phyloP scores from a whole-genome alignment of 2,113 vertebrate genomes.

The Hyperopisus bebe region DNA sequence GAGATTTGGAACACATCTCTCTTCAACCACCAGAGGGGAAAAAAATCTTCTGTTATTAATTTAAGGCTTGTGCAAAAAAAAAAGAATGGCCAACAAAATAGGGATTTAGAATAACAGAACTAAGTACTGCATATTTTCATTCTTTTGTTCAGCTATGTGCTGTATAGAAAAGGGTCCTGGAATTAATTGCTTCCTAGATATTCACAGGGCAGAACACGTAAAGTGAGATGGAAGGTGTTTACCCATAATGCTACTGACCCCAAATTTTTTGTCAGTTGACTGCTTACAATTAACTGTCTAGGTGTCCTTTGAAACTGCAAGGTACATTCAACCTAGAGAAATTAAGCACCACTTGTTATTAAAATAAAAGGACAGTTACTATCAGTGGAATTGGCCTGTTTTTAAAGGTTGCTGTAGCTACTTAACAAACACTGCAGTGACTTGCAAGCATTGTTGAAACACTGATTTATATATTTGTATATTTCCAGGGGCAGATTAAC shows the following conservation, averaged over 20 bases:
- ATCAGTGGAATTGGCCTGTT: background rate
- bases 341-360: background rate
- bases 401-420: background rate
- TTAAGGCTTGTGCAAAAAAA: background rate
- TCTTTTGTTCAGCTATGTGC: background rate
- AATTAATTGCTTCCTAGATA: background rate
- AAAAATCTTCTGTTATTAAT: background rate
- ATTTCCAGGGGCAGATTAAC: background rate
- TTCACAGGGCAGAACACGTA: background rate
- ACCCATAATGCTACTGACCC: background rate
- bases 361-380: background rate
- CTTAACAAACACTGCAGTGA: background rate
- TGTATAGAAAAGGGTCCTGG: background rate
- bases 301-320: background rate
- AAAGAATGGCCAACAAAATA: background rate
- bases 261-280: background rate
- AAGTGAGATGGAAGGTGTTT: background rate
- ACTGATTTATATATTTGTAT: background rate
- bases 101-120: background rate
- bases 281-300: background rate
- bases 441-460: background rate
- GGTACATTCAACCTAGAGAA: background rate
- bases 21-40: background rate
- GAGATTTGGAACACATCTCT: slow-evolving; percentile 6
- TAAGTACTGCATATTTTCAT: background rate